phyloP scores from a whole-genome alignment of 2,888 invertebrate species.

The Thelaira solivaga region DNA sequence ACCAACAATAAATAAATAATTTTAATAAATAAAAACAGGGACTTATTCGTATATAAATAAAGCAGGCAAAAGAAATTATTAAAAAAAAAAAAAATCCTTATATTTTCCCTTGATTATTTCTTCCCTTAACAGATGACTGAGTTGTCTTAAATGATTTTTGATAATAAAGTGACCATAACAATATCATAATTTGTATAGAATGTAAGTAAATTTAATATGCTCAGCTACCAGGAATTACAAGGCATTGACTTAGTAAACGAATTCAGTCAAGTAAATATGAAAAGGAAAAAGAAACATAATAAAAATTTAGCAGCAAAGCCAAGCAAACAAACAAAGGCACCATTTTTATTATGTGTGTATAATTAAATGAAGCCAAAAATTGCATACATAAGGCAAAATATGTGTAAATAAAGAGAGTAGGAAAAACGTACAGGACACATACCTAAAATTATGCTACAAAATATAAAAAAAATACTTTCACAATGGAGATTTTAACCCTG shows the following conservation, averaged over 20 bases:
- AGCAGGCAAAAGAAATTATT: too few species aligned
- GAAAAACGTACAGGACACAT: background rate
- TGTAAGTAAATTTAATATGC: constrained; percentile 37
- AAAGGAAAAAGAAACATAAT: constrained; percentile 55
- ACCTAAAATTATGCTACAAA: constrained; percentile 34
- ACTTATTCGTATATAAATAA: too few species aligned
- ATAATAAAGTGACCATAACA: constrained; percentile 46
- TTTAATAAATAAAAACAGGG: too few species aligned
- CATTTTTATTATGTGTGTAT: constrained; percentile 11
- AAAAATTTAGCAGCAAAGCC: too few species aligned
- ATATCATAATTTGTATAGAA: constrained; percentile 51
- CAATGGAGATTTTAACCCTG: background rate
- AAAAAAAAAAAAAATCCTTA: constrained; percentile 43
- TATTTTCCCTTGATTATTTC: constrained; percentile 66
- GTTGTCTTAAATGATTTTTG: constrained; percentile 52
- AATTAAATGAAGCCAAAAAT: constrained; percentile 43
- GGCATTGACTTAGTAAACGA: constrained; percentile 46
- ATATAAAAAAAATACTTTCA: background rate
- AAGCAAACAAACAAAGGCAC: background rate
- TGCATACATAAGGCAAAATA: background rate
- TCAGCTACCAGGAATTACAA: constrained; percentile 22
- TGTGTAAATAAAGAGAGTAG: background rate
- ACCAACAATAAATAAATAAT: too few species aligned
- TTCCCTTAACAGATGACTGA: constrained; percentile 66
- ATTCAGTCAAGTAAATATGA: constrained; percentile 56